Percentiles rank a stretch among this genome's conserved stretches.
phyloP scores from a whole-genome alignment of 2,113 vertebrate species.

The Raja brachyura region DNA sequence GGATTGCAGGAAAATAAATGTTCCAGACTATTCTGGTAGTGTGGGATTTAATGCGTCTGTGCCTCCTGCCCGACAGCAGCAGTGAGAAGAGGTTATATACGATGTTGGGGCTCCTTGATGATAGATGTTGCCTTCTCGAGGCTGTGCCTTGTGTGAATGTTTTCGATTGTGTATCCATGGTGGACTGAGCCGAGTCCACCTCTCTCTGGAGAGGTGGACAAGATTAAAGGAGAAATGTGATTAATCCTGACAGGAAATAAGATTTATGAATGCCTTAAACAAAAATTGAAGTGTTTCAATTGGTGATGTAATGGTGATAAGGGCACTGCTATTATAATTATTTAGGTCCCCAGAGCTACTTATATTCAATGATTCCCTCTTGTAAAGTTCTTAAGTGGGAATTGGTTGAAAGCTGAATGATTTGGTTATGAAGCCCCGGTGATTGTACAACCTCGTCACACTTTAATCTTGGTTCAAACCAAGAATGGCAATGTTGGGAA shows the following conservation, averaged over 20 bases:
- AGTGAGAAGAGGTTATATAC: too few relatives aligned
- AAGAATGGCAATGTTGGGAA: neutral
- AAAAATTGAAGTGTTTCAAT: neutral
- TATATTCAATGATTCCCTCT: neutral
- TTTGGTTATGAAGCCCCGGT: neutral
- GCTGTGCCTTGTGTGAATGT: too few relatives aligned
- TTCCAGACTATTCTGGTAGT: too few relatives aligned
- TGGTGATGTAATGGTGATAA: neutral
- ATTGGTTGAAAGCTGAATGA: neutral
- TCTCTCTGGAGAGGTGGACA: neutral
- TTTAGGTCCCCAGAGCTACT: neutral
- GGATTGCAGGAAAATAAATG: too few relatives aligned
- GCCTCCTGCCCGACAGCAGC: too few relatives aligned
- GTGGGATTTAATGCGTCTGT: too few relatives aligned
- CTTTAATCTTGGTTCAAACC: neutral
- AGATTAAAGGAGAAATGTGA: neutral
- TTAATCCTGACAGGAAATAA: neutral
- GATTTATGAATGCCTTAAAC: neutral
- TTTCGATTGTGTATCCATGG: too few relatives aligned
- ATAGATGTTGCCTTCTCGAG: too few relatives aligned
- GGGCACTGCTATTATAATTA: neutral
- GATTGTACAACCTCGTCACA: neutral
- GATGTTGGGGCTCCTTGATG: too few relatives aligned
- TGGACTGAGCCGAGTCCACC: too few relatives aligned
- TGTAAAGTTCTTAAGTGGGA: neutral